Base-by-base conservation (phyloP, 2,888 invertebrate genomes). In the Drosophila falleni region DNA sequence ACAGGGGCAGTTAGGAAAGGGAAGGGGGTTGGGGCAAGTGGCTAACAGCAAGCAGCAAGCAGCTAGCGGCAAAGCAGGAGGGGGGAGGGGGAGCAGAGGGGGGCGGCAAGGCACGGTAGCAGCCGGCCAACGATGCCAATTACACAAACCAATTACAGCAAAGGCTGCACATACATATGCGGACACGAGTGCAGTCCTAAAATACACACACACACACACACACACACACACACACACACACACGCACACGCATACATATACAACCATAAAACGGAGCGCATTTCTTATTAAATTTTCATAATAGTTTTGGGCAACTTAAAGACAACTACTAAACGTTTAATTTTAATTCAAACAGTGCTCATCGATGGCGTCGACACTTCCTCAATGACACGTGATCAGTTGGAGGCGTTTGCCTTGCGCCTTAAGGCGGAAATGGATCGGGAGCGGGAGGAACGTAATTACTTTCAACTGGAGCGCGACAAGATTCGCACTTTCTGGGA, bases 401-500 rank as follows among this genome's bases (percentile, higher is more conserved):
- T 99, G 64, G 98, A 98, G 93, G 96, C 96, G 71, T 98, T 98
- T 91, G 96, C 97, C 13, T 94, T 96, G 51, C 95, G 96, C 85
- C 95, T 98, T 19, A 96, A 97, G 91, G 97, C 97, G 90, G 98
- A 98, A 93, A 94, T 98, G 91, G 98, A 98, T 90, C 95, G 97
- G 64, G 98, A 99, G 92, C 94, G 98, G 86, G 98, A 98, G 92
- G 98, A 99, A 92, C 93, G 99, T 60, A 98, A 98, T 92, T 98
- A 96, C 92, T 98, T 98, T 89, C 98, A 98, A 93, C 92, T 98
- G 86, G 99, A 99, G 93, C 94, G 98, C 80, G 98, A 98, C 92
- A 98, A 98, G 93, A 94, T 98, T 15, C 95, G 97, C 80, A 97
- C 97, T 4, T 98, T 98, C 91, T 99, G 98, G 98, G 98, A 98